Percentiles rank a stretch among this genome's conserved stretches.
phyloP scores from a whole-genome alignment of 2,888 invertebrate species.

The Anticlea derivata region DNA sequence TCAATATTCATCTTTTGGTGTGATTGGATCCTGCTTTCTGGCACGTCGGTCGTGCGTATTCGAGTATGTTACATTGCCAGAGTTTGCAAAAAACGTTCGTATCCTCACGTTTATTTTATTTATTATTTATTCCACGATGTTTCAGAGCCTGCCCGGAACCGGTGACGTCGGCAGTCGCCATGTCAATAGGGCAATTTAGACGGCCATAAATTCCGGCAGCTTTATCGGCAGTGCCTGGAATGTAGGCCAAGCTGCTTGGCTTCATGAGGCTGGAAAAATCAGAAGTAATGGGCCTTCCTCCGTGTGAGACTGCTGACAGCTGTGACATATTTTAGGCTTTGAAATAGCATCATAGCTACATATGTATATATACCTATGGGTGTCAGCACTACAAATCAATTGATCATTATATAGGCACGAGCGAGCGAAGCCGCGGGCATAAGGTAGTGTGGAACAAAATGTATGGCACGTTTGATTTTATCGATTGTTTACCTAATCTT shows the following conservation, averaged over 20 bases:
- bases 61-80: no score
- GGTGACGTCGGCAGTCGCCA: constrained; percentile 50
- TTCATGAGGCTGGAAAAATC: constrained; percentile 12
- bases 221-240: constrained; percentile 49
- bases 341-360: no score
- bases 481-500: no score
- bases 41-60: no score
- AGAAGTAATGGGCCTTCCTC: neutral
- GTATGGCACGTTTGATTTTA: no score
- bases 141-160: constrained; percentile 43
- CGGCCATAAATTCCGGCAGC: constrained; percentile 52
- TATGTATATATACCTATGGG: no score
- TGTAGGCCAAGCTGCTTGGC: constrained; percentile 48
- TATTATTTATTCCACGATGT: constrained; percentile 29
- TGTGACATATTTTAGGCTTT: neutral
- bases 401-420: no score
- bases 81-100: neutral
- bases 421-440: no score
- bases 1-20: no score
- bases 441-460: no score
- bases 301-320: neutral
- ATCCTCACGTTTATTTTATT: neutral
- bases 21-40: no score
- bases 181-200: constrained; percentile 52
- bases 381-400: no score